Evolutionary conservation across 1,140 invertebrate genomes (phyloP), one percentile per base, ranked within the genome.

Genomic region (Drosophila teissieri): DNA sequence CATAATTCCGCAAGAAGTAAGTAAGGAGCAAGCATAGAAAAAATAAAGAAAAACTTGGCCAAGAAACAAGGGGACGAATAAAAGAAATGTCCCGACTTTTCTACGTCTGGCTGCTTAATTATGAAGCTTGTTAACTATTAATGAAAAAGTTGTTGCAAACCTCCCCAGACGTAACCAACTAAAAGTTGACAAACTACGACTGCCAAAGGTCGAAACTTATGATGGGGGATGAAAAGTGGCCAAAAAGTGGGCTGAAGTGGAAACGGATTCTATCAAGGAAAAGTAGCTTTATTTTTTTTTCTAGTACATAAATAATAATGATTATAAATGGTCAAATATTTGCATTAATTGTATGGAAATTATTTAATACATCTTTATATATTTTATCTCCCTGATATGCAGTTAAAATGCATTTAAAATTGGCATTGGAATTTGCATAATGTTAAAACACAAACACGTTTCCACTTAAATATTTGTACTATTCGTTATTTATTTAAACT

Each of bases 51-150:
- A 52, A 72, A 56, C 27, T 58, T 57, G 17, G 8, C 58, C 31
- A 46, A 72, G 70, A 55, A 54, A 19, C 12, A 27, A 60, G 17
- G 22, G 6, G 24, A 17, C 24, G 40, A 53, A 40, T 17, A 51
- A 52, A 69, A 24, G 65, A 51, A 69, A 36, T 58, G 14, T 15
- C 8, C 52, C 6, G 56, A 34, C 80, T 48, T 86, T 68, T 44
- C 46, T 64, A 39, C 64, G 74, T 77, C 84, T 78, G 74, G 15
- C 62, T 64, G 62, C 79, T 89, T 89, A 89, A 89, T 89, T 89
- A 89, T 89, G 73, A 74, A 89, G 80, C 84, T 89, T 89, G 84
- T 89, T 89, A 89, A 89, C 80, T 89, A 89, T 89, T 89, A 89
- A 89, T 89, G 84, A 89, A 89, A 84, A 88, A 88, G 84, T 89